Conservation (phyloP, 2,797 vertebrate species). For the Petrocephalus schoutedeni region DNA sequence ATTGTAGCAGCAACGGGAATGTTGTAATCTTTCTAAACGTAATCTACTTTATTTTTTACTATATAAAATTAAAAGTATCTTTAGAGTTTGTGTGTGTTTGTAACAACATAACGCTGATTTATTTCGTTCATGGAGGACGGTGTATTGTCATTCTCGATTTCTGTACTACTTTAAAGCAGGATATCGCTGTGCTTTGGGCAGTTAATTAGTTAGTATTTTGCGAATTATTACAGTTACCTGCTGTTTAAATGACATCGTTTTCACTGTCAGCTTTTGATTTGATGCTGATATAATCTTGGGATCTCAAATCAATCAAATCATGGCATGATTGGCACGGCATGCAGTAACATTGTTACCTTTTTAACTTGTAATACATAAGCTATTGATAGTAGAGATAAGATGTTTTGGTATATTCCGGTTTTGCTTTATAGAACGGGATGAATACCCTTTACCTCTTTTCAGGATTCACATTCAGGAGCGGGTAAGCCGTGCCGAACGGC, state of each 20-base stretch:
- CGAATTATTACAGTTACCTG: neutral
- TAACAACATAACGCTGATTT: neutral
- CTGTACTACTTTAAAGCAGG: neutral
- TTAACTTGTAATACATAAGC: neutral
- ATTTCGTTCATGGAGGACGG: neutral
- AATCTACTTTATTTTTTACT: neutral
- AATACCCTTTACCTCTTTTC: slow-evolving; percentile 34
- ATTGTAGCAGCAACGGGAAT: neutral
- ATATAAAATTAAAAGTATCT: neutral
- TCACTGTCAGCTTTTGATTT: neutral
- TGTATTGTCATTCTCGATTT: neutral
- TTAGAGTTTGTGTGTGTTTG: neutral
- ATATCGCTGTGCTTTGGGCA: neutral
- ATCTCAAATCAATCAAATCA: neutral
- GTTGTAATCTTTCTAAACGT: neutral
- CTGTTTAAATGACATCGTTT: neutral
- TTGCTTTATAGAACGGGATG: neutral
- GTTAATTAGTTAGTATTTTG: neutral
- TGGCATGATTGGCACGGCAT: neutral
- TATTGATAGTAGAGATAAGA: neutral
- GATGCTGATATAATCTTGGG: neutral
- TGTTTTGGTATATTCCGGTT: neutral
- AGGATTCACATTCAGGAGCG: slow-evolving; percentile 86
- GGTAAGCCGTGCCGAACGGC: slow-evolving; percentile 86
- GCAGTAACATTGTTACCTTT: neutral